Evolutionary conservation across 2,113 vertebrate genomes (phyloP).

Genomic region (Toxostoma redivivum): DNA sequence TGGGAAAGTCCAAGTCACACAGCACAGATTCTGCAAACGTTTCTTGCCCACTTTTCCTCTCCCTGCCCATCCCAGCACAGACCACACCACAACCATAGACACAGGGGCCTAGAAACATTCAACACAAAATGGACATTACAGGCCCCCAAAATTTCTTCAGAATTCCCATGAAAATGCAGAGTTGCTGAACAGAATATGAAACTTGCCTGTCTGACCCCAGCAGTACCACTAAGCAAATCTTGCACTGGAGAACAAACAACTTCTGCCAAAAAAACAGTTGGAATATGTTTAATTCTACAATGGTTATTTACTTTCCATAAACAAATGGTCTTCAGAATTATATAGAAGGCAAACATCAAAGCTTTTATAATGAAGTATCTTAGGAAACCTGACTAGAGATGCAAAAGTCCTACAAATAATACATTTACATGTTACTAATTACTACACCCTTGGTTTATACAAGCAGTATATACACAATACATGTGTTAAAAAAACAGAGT

Average conservation of each 20-base stretch:
- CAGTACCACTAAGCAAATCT: neutral
- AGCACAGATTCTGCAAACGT: neutral
- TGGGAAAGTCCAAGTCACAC: neutral
- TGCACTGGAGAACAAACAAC: neutral
- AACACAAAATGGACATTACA: neutral
- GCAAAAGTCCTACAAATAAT: neutral
- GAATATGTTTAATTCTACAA: neutral
- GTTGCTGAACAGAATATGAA: neutral
- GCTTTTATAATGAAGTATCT: neutral
- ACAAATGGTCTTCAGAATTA: neutral
- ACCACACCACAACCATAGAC: neutral
- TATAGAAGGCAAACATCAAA: neutral
- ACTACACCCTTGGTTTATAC: neutral
- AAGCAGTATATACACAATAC: neutral
- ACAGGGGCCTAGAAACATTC: neutral
- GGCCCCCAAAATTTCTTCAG: neutral
- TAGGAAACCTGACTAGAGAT: neutral
- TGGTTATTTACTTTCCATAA: neutral
- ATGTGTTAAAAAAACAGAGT: neutral
- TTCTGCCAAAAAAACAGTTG: neutral
- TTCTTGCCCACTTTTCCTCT: neutral
- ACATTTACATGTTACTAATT: neutral
- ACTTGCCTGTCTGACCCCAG: neutral
- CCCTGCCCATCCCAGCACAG: neutral
- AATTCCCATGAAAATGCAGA: neutral